Conservation (phyloP, 2,888 invertebrate species). For the Chaetogeoica ovagalla region DNA sequence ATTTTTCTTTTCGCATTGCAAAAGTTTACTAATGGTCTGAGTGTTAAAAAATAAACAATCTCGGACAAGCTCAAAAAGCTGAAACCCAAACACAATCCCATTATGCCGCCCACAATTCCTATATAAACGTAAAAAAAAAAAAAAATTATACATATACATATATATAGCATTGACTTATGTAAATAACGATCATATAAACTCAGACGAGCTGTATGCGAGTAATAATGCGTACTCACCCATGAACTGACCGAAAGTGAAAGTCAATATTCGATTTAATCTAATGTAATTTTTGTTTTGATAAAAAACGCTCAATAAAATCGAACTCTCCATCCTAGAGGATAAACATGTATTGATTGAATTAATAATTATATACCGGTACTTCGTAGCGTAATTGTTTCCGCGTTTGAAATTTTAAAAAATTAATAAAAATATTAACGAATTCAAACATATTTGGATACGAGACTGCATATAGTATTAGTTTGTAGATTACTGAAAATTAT, state of each 20-base stretch:
- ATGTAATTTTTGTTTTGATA: constrained; percentile 30
- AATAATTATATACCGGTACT: too few species aligned
- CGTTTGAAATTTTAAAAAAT: too few species aligned
- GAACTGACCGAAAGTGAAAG: constrained; percentile 26
- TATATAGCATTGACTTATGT: background rate
- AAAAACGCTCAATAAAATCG: constrained; percentile 7
- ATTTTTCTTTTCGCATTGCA: constrained; percentile 80
- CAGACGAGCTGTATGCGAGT: background rate
- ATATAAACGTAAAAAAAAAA: constrained; percentile 12
- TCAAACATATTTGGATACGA: too few species aligned
- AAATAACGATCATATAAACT: background rate
- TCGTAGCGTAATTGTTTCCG: too few species aligned
- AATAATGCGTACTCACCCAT: constrained; percentile 9
- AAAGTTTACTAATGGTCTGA: constrained; percentile 90
- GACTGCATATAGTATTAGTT: too few species aligned
- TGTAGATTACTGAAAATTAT: too few species aligned
- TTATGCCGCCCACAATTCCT: constrained; percentile 54
- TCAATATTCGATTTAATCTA: constrained; percentile 25
- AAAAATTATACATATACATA: too few species aligned
- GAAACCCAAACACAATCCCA: constrained; percentile 54
- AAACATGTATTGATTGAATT: background rate
- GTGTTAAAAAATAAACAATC: constrained; percentile 64
- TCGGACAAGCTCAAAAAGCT: constrained; percentile 54
- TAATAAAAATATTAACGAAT: too few species aligned
- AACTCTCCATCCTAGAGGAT: background rate